Evolutionary conservation across 2,888 invertebrate species (phyloP).

Genomic region (Erebia aethiops): DNA sequence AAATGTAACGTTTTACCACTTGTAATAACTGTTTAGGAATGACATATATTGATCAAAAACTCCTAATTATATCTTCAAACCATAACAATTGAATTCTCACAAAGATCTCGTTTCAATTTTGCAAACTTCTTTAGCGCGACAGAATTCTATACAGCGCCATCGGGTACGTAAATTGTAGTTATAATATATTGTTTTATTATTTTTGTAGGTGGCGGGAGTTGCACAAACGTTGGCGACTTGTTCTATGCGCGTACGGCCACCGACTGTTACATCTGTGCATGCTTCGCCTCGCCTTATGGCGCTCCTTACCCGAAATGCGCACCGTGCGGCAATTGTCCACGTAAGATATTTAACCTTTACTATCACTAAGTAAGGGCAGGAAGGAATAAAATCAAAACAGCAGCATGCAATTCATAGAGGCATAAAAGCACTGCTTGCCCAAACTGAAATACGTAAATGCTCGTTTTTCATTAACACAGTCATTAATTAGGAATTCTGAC

Average conservation of each 20-base stretch:
- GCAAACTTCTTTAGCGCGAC: not conserved
- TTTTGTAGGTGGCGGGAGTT: constrained; percentile 45
- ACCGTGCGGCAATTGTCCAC: constrained; percentile 52
- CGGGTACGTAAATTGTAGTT: not conserved
- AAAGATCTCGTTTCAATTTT: not conserved
- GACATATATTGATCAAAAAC: too few relatives aligned
- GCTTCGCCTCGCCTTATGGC: constrained; percentile 48
- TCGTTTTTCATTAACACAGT: too few relatives aligned
- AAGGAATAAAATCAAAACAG: too few relatives aligned
- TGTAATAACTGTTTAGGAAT: too few relatives aligned
- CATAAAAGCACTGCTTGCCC: too few relatives aligned
- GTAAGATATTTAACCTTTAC: constrained; percentile 35
- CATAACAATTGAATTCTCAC: not conserved
- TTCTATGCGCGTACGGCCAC: constrained; percentile 49
- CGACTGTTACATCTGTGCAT: constrained; percentile 63
- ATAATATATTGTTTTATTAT: not conserved
- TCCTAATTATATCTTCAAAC: too few relatives aligned
- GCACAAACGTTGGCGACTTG: constrained; percentile 58
- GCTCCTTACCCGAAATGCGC: constrained; percentile 57
- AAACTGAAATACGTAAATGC: too few relatives aligned
- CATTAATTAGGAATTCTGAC: too few relatives aligned
- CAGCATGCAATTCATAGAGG: too few relatives aligned
- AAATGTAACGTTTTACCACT: too few relatives aligned
- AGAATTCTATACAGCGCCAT: constrained; percentile 1
- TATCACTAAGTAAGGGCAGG: too few relatives aligned